Conservation (phyloP, 2,113 vertebrate genomes). For the Nansenia antarctica region DNA sequence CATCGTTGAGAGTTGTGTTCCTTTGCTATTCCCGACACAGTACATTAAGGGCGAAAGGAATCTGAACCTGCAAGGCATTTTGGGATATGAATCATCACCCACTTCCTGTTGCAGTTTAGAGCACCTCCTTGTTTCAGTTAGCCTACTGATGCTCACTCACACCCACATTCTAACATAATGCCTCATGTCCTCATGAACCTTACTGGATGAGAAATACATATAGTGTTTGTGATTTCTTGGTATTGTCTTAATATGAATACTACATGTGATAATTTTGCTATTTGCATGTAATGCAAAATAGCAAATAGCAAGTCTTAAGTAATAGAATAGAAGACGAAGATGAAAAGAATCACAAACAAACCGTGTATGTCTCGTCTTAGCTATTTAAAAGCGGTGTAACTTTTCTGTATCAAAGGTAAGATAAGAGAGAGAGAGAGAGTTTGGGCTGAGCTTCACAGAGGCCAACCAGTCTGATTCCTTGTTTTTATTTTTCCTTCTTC, state of each 20-base stretch:
- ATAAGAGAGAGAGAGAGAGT: slow-evolving; percentile 14
- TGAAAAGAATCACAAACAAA: not conserved
- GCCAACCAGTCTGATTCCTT: slow-evolving; percentile 53
- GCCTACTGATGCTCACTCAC: not conserved
- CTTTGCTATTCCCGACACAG: no score
- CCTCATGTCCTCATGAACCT: not conserved
- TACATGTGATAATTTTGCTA: no score
- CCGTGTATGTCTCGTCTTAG: not conserved
- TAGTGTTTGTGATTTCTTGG: not conserved
- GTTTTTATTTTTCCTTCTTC: slow-evolving; percentile 51
- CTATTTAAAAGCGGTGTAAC: no score
- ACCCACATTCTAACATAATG: no score
- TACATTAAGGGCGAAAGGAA: slow-evolving; percentile 22
- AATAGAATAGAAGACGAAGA: no score
- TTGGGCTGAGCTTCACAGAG: slow-evolving; percentile 28
- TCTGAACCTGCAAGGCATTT: slow-evolving; percentile 55
- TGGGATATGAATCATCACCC: slow-evolving; percentile 60
- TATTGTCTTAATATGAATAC: no score
- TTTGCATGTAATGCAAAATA: not conserved
- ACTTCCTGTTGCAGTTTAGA: slow-evolving; percentile 11
- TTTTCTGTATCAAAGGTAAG: not conserved
- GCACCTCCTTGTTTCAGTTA: no score
- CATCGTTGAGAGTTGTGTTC: no score
- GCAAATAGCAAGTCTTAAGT: not conserved
- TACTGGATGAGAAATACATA: not conserved